phyloP scores from a whole-genome alignment of 1,140 invertebrate genomes.

The Gonioctena quinquepunctata region DNA sequence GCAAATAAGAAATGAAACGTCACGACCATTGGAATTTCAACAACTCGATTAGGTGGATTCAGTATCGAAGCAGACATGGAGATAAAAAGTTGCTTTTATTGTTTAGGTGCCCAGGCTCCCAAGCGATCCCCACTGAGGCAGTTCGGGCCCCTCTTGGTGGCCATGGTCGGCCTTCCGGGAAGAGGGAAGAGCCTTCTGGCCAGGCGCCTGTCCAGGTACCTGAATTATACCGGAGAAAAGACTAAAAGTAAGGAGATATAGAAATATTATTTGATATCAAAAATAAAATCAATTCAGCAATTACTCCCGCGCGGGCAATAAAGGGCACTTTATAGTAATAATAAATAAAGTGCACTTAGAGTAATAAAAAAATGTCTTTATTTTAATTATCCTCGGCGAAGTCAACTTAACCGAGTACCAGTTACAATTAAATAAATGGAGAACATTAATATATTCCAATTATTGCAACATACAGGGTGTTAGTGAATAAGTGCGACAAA shows the following conservation, averaged over 20 bases:
- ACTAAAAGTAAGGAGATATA: slow-evolving; percentile 84
- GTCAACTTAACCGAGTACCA: too few species aligned
- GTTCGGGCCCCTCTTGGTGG: slow-evolving; percentile 80
- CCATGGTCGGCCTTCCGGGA: slow-evolving; percentile 89
- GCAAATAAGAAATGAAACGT: not conserved
- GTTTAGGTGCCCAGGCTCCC: slow-evolving; percentile 55
- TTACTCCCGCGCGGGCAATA: too few species aligned
- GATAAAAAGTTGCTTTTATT: slow-evolving; percentile 46
- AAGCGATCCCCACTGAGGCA: slow-evolving; percentile 59
- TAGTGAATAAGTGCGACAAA: too few species aligned
- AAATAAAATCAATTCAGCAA: too few species aligned
- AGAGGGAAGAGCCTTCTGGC: slow-evolving; percentile 90
- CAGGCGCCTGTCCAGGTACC: slow-evolving; percentile 82
- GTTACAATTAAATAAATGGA: too few species aligned
- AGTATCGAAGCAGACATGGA: slow-evolving; percentile 6
- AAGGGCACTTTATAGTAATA: too few species aligned
- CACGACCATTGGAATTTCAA: not conserved
- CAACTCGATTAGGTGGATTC: not conserved
- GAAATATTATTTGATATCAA: too few species aligned
- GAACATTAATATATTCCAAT: too few species aligned
- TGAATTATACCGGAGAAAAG: slow-evolving; percentile 87
- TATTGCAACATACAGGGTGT: too few species aligned
- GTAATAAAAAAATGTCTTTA: too few species aligned
- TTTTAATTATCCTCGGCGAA: too few species aligned
- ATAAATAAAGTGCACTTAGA: too few species aligned